A percentile compares a stretch with the other conserved stretches of the same genome.
Evolutionary conservation across 2,888 invertebrate genomes (phyloP).

Genomic region (Drosophila stalkeri): DNA sequence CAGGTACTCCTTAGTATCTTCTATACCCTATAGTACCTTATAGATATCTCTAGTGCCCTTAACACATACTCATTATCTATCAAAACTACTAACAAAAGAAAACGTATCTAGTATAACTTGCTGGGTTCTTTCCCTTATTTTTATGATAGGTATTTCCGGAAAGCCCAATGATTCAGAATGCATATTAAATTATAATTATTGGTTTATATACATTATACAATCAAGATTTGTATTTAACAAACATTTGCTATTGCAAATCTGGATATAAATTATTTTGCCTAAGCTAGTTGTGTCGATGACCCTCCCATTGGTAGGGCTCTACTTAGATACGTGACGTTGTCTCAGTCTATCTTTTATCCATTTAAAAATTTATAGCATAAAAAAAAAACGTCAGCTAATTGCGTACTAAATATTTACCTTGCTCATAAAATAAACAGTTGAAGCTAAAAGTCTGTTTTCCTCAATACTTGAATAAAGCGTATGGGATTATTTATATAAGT

Average conservation of each 20-base stretch:
- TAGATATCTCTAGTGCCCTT: neutral
- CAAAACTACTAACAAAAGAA: neutral
- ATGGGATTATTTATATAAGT: neutral
- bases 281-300: no score
- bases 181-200: neutral
- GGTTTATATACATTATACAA: no score
- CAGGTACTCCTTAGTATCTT: neutral
- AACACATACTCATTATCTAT: neutral
- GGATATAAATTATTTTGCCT: no score
- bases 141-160: neutral
- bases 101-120: neutral
- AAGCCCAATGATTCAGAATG: neutral
- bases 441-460: neutral
- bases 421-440: neutral
- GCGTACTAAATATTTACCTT: slow-evolving; percentile 25
- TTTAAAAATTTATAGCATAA: neutral
- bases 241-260: neutral
- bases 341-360: no score
- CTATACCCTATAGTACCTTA: neutral
- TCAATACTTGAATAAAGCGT: neutral
- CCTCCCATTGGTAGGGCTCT: neutral
- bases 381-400: slow-evolving; percentile 23
- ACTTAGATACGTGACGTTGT: neutral
- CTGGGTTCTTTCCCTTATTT: neutral
- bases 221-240: neutral